These are phyloP conservation scores for Microctonus hyperodae DNA, from an alignment of 2,888 invertebrate genomes.

Conservation along the genomic window DNA sequence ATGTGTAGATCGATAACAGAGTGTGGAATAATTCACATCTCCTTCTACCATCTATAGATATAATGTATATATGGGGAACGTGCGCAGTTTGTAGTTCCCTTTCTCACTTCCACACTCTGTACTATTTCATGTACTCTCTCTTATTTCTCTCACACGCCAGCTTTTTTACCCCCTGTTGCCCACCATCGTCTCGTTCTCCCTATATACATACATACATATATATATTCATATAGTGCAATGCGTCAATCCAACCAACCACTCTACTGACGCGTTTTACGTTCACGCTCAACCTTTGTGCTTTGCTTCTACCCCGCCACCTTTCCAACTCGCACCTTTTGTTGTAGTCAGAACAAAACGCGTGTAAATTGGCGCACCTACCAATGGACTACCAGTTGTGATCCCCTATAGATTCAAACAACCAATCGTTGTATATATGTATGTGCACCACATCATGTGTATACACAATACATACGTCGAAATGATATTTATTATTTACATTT, in stretches of 20 bases:
- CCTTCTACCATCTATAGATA: background rate
- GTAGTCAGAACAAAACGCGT: constrained; percentile 56
- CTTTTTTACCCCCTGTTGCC: constrained; percentile 10
- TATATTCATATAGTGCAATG: constrained; percentile 35
- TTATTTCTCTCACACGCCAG: constrained; percentile 21
- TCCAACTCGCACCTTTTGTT: constrained; percentile 53
- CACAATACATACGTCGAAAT: background rate
- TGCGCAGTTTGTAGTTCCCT: background rate
- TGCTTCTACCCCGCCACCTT: constrained; percentile 42
- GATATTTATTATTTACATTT: background rate
- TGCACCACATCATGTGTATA: constrained; percentile 4
- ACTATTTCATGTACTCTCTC: constrained; percentile 13
- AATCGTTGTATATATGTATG: constrained; percentile 32
- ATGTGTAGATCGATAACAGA: constrained; percentile 3
- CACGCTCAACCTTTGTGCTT: constrained; percentile 42
- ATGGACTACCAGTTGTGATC: constrained; percentile 36
- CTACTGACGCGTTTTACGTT: constrained; percentile 33
- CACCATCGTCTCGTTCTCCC: constrained; percentile 28
- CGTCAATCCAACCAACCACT: constrained; percentile 37
- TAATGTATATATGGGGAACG: background rate
- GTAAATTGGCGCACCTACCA: constrained; percentile 57
- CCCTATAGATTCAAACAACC: constrained; percentile 36
- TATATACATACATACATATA: too few relatives aligned
- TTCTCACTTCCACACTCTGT: background rate
- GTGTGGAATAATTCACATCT: constrained; percentile 14